Conservation (phyloP, 2,888 invertebrate genomes). For the Drosophila pegasa region DNA sequence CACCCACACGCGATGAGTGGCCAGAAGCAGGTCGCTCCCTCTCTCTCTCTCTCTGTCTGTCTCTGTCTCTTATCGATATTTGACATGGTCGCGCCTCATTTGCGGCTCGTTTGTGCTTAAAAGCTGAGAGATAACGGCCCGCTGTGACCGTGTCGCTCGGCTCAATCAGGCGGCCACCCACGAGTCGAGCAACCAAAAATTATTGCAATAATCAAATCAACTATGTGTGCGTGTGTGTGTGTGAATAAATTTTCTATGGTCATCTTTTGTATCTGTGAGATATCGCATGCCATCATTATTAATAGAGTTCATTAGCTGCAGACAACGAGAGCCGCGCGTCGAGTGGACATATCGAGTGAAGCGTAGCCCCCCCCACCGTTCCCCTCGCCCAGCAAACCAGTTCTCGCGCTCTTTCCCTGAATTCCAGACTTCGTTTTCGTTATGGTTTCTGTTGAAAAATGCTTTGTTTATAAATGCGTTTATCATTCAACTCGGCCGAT, state of each 20-base stretch:
- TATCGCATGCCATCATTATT: slow-evolving; percentile 48
- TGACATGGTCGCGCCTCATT: slow-evolving; percentile 44
- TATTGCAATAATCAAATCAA: slow-evolving; percentile 56
- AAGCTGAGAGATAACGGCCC: slow-evolving; percentile 24
- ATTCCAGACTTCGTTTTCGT: slow-evolving; percentile 46
- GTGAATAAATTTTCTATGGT: not conserved
- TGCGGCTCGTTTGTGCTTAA: slow-evolving; percentile 44
- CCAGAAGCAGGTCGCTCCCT: slow-evolving; percentile 6
- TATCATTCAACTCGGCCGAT: slow-evolving; percentile 39
- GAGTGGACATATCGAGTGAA: slow-evolving; percentile 27
- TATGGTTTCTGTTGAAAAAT: slow-evolving; percentile 66
- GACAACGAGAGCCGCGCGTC: slow-evolving; percentile 19
- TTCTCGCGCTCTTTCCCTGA: slow-evolving; percentile 18
- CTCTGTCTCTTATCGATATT: slow-evolving; percentile 37
- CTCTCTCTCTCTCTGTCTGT: too few species aligned
- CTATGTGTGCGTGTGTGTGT: not conserved
- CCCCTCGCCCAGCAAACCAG: not conserved
- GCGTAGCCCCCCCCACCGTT: slow-evolving; percentile 13
- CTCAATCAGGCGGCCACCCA: slow-evolving; percentile 44
- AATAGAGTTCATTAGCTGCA: slow-evolving; percentile 64
- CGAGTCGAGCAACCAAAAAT: slow-evolving; percentile 20
- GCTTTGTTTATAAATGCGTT: slow-evolving; percentile 72
- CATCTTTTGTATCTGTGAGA: slow-evolving; percentile 19
- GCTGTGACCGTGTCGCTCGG: slow-evolving; percentile 6
- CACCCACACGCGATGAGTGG: slow-evolving; percentile 15